Base-by-base conservation (phyloP, 2,113 vertebrate species). In the Pluvianellus socialis region DNA sequence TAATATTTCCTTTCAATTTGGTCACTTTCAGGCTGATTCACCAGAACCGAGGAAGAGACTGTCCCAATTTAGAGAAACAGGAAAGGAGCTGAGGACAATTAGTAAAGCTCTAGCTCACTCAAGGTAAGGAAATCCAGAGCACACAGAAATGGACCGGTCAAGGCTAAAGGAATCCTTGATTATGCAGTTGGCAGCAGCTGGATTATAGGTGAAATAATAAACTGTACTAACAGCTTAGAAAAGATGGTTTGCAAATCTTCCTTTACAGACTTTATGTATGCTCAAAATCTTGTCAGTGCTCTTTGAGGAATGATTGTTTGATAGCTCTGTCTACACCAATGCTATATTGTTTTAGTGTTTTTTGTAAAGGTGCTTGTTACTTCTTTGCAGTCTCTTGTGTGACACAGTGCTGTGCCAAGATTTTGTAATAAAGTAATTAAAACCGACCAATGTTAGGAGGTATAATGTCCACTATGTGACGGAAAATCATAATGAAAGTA, bases 101-200 rank as follows among this genome's bases (percentile, higher is more conserved):
- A 95, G 90, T 76, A 97, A 96, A 84, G 96, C 98, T 82, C 97
- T 98, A 7, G 49, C 52, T 35, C 93, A 55, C 11, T 97, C 98
- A 88, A 97, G 98, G 98, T 98, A 95, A 98, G 97, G 91, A 42
- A 79, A 85, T 67, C 15, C 63, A 68, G 72, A 79, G 40, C 49
- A 14, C 50, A 22, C 27, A 45, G 49, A 62, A 62, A 42, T 49
- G 4, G 24, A 9, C 33, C 23, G 55, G 18, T 27, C 12, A 66
- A 55, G 28, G 52, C 17, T 21, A 18, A 47, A 42, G 13, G 5
- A 62, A 30, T n/a, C 17, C 50, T 70, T 75, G 42, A 2, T 72
- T 63, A 40, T 82, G 32, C 13, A 38, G 18, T 30, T 30, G 17
- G 30, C 59, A 49, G 20, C 10, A 63, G 40, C 15, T 62, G 28